Percentiles rank a stretch among this genome's conserved stretches.
phyloP scores from a whole-genome alignment of 2,113 vertebrate species.

The Atrichornis clamosus region DNA sequence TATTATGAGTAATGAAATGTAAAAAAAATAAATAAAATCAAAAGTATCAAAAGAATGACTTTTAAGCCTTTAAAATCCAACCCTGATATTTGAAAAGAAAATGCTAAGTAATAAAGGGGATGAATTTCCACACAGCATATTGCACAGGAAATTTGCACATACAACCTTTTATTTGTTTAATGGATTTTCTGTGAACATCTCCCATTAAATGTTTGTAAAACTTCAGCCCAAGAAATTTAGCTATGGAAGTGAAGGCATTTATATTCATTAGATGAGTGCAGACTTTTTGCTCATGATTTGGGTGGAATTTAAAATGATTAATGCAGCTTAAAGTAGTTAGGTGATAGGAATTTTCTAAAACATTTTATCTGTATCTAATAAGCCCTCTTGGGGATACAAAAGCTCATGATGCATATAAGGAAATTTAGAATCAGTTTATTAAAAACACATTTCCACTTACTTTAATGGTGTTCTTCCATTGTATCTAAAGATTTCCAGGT shows the following conservation, averaged over 20 bases:
- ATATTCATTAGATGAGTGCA: constrained; percentile 59
- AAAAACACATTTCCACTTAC: constrained; percentile 51
- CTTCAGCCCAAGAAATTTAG: constrained; percentile 54
- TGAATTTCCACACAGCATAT: constrained; percentile 25
- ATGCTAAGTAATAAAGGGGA: constrained; percentile 40
- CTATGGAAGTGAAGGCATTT: constrained; percentile 43
- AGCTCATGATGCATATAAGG: constrained; percentile 44
- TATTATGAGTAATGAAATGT: background rate
- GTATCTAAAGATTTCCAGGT: background rate
- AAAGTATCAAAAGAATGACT: background rate
- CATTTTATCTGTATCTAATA: constrained; percentile 61
- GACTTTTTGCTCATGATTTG: constrained; percentile 57
- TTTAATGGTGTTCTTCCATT: constrained; percentile 27
- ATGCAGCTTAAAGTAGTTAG: constrained; percentile 57
- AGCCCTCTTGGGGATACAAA: constrained; percentile 54
- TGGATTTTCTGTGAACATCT: constrained; percentile 43
- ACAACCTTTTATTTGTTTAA: constrained; percentile 53
- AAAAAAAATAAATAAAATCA: background rate
- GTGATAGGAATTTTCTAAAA: constrained; percentile 58
- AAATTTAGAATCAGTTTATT: constrained; percentile 59
- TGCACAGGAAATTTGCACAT: constrained; percentile 39
- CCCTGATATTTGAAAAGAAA: constrained; percentile 63
- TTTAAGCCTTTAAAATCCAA: constrained; percentile 24
- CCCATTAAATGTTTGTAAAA: constrained; percentile 49
- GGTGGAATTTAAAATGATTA: constrained; percentile 68